Conservation (phyloP, 1,140 invertebrate genomes). For the Delia radicum region DNA sequence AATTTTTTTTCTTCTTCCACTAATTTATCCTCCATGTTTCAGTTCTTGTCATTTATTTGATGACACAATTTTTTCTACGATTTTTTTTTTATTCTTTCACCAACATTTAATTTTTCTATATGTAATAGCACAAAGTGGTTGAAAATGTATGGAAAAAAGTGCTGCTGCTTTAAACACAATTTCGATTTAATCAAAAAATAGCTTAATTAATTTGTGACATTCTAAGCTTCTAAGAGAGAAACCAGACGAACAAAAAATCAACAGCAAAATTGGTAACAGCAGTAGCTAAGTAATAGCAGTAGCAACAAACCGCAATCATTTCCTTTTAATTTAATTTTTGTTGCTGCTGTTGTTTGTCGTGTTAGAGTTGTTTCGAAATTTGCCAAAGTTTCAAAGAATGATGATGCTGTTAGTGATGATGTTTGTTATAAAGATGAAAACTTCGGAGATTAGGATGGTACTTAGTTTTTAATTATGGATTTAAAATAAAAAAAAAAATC, state of each 20-base stretch:
- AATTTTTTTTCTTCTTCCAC: neutral
- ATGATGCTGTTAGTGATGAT: too few species aligned
- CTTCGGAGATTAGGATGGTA: too few species aligned
- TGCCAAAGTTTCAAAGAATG: too few species aligned
- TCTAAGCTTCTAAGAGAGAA: neutral
- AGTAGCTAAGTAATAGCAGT: too few species aligned
- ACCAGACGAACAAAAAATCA: neutral
- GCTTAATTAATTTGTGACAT: neutral
- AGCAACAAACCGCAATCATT: too few species aligned
- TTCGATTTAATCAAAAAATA: neutral
- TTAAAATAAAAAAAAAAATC: too few species aligned
- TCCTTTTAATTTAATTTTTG: too few species aligned
- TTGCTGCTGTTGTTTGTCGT: too few species aligned
- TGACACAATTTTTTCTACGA: constrained; percentile 13
- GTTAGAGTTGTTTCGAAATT: too few species aligned
- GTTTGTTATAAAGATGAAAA: too few species aligned
- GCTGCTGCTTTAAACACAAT: neutral
- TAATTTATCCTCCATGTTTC: neutral
- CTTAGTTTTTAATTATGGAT: too few species aligned
- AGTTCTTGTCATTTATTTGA: constrained; percentile 20
- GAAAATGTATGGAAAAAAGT: too few species aligned
- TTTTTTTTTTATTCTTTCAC: neutral
- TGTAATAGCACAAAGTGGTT: neutral
- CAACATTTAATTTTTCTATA: neutral
- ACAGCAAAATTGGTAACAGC: neutral